A percentile compares a stretch with the other conserved stretches of the same genome.
phyloP scores from a whole-genome alignment of 2,113 vertebrate species.

The Hemiscyllium ocellatum region DNA sequence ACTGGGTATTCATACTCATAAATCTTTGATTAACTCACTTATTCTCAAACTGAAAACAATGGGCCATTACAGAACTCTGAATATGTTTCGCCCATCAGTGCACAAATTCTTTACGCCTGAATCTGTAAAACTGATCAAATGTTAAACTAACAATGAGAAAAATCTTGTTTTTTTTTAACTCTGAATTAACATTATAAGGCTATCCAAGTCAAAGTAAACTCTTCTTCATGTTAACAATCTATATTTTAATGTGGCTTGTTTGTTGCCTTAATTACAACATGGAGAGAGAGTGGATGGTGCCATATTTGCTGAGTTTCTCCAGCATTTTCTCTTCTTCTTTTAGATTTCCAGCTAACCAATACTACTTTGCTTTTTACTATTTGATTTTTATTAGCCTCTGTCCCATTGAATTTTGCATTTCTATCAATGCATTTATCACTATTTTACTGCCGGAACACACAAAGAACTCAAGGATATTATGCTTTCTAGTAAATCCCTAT shows the following conservation, averaged over 20 bases:
- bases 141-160: neutral
- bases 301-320: too few relatives aligned
- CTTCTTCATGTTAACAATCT: neutral
- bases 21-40: neutral
- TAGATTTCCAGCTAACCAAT: too few relatives aligned
- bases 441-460: neutral
- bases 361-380: neutral
- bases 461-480: neutral
- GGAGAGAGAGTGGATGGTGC: too few relatives aligned
- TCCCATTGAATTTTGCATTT: neutral
- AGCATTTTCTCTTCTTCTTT: too few relatives aligned
- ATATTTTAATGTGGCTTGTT: neutral
- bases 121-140: neutral
- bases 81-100: neutral
- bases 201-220: neutral
- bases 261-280: neutral
- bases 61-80: neutral
- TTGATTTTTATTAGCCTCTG: neutral
- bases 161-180: neutral
- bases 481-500: neutral
- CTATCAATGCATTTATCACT: neutral
- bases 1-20: neutral
- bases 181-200: neutral
- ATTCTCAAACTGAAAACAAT: neutral
- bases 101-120: neutral